Evolutionary conservation across 2,888 invertebrate species (phyloP).

Genomic region (Torymus texanus): DNA sequence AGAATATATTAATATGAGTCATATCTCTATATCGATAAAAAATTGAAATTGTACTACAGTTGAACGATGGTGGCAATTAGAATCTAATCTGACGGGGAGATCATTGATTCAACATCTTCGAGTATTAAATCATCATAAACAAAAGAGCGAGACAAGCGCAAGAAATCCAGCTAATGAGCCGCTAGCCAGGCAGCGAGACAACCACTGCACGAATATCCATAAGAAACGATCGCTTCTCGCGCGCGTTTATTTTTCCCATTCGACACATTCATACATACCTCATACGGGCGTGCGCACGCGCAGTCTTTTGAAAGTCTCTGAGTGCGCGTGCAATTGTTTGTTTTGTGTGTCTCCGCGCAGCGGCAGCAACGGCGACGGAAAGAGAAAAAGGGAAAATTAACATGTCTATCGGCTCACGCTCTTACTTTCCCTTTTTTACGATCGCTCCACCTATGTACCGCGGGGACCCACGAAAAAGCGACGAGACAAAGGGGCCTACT

Average conservation of each 20-base stretch:
- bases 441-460: background rate
- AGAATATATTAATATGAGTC: no score
- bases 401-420: slow-evolving; percentile 23
- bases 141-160: no score
- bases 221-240: background rate
- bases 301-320: slow-evolving; percentile 17
- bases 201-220: no score
- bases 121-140: no score
- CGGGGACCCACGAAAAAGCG: slow-evolving; percentile 8
- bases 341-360: slow-evolving; percentile 13
- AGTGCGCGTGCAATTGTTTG: slow-evolving; percentile 21
- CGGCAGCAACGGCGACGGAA: background rate
- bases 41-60: no score
- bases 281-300: background rate
- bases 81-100: no score
- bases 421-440: slow-evolving; percentile 21
- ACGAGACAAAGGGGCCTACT: slow-evolving; percentile 23
- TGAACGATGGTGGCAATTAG: no score
- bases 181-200: no score
- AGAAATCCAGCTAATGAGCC: no score
- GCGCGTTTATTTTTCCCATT: background rate
- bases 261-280: background rate
- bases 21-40: no score
- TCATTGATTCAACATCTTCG: no score
- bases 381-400: slow-evolving; percentile 39